Base-by-base conservation (phyloP, 2,888 invertebrate genomes). In the Pecten maximus region DNA sequence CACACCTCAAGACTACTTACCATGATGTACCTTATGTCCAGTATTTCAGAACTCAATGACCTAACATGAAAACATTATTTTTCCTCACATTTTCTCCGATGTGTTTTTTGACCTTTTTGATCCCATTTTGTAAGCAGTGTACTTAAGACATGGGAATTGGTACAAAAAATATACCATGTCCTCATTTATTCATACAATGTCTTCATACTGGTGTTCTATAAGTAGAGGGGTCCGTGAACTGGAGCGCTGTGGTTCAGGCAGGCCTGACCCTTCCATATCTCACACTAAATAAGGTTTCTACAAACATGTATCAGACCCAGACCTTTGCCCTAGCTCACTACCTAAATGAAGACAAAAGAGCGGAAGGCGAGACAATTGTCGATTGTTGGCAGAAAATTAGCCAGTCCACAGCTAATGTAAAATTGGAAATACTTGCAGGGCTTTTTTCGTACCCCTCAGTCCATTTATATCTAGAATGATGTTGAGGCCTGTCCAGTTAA, bases 351-450 rank as follows among this genome's bases (percentile, higher is more conserved):
- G 74, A 74, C 74, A 74, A 74, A 74, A 35, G 74, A 74, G 74
- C 35, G 35, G 35, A 74, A 74, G 74, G 35, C 74, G 74, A 74
- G 74, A 74, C 74, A 74, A 74, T 74, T 74, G 74, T 35, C 74
- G 35, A 74, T 74, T 74, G 35, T 35, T 74, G 74, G 35, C 35
- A 74, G 74, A 74, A 35, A 74, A 74, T 74, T 74, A 74, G 74
- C 23, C 35, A 74, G 74, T 28, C 74, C 35, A 74, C 35, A 28
- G 74, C 74, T 74, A 74, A 74, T 74, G 74, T 74, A 35, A 74
- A n/a, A 74, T 74, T 74, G 74, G 28, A 74, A 74, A 74, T 74
- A 74, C 74, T 74, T 35, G 74, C 74, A 74, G 74, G 74, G 35
- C 74, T 74, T 74, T 23, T 74, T 74, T 35, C 16, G 74, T 35